Evolutionary conservation across 2,113 vertebrate genomes (phyloP).

Genomic region (Tinamus guttatus): DNA sequence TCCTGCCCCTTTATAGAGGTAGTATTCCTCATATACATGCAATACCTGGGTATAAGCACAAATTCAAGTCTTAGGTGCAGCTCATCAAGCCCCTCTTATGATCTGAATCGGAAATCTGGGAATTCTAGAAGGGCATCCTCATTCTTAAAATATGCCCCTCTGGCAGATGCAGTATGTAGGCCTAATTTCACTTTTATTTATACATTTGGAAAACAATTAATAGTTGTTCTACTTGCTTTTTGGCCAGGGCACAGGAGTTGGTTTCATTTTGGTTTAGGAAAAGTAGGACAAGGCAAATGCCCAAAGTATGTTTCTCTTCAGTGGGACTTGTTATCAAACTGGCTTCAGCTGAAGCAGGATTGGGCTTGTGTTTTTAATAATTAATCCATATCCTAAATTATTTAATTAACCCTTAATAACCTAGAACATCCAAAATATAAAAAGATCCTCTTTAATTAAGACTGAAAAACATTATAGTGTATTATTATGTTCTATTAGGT

Average conservation of each 20-base stretch:
- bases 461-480: not conserved
- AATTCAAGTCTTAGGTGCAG: not conserved
- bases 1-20: not conserved
- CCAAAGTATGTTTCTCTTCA: not conserved
- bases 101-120: not conserved
- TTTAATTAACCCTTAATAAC: not conserved
- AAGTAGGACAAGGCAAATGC: not conserved
- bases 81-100: not conserved
- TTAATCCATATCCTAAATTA: not conserved
- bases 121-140: not conserved
- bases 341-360: not conserved
- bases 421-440: not conserved
- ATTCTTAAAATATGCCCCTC: not conserved
- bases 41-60: not conserved
- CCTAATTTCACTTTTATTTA: not conserved
- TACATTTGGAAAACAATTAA: not conserved
- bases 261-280: not conserved
- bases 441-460: not conserved
- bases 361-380: not conserved
- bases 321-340: not conserved
- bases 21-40: too few species aligned
- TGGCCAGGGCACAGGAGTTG: not conserved
- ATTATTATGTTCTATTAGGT: not conserved
- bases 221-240: not conserved
- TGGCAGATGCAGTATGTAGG: not conserved